These are phyloP conservation scores for Empidonax traillii DNA, from an alignment of 2,113 vertebrate species.

Conservation along the genomic window DNA sequence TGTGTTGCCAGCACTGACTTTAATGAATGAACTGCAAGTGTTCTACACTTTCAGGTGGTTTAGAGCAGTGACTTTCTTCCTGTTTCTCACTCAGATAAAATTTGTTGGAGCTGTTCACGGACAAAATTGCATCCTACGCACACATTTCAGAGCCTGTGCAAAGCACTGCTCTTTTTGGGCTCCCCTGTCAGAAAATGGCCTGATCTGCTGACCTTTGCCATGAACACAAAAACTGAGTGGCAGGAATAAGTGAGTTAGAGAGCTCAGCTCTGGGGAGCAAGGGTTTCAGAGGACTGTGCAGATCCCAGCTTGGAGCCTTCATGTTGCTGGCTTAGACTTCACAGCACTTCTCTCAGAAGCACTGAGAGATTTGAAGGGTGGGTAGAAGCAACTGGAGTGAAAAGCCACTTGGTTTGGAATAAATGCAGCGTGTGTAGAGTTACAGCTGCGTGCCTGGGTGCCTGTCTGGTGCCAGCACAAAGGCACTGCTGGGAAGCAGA, in stretches of 20 bases:
- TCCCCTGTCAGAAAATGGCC: neutral
- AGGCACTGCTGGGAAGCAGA: conserved; percentile 3
- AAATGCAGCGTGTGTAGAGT: neutral
- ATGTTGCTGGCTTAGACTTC: neutral
- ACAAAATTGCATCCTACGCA: neutral
- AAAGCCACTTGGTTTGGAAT: neutral
- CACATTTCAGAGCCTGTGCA: neutral
- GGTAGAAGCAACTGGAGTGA: conserved; percentile 5
- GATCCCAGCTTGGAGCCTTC: rapidly evolving
- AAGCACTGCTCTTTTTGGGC: neutral
- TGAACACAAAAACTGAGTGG: neutral
- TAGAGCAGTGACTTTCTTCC: neutral
- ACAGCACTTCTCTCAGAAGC: neutral
- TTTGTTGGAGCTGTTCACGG: neutral
- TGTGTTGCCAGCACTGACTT: neutral
- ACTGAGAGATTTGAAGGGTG: neutral
- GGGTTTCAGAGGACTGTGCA: neutral
- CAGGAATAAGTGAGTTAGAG: neutral
- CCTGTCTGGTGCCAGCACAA: conserved; percentile 15
- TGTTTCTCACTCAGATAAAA: neutral
- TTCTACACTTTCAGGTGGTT: neutral
- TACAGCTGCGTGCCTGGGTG: neutral
- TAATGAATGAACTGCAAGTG: neutral
- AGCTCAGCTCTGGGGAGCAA: neutral
- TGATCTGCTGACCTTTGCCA: neutral